Base-by-base conservation (phyloP, 2,888 invertebrate genomes). In the Plebejus argus region DNA sequence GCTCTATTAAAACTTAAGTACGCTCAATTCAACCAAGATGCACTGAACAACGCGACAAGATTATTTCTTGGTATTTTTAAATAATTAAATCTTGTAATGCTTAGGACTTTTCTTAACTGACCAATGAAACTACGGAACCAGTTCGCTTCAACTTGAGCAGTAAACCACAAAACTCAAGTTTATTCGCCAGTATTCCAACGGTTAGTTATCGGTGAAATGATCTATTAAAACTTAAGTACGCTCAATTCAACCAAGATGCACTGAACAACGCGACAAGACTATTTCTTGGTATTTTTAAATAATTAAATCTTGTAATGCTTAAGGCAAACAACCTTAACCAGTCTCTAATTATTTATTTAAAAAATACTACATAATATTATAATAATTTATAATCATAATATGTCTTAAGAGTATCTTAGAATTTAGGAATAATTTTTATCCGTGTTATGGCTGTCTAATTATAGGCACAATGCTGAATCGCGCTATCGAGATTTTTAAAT, bases 121-220 rank as follows among this genome's bases (percentile, higher is more conserved):
- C n/a, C n/a, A n/a, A n/a, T n/a, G n/a, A n/a, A n/a, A n/a, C n/a
- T n/a, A n/a, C n/a, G n/a, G n/a, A n/a, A n/a, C n/a, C n/a, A n/a
- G n/a, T n/a, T n/a, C n/a, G 23, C 23, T 61, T 10, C 10, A 1
- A 12, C 61, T 61, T 61, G 23, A 61, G 23, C 61, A 61, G 8
- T 61, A 12, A 23, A 61, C 61, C 61, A 61, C 61, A 61, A 61
- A 61, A 20, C 61, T 61, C 8, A 61, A 61, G 23, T 61, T 23
- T 61, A 10, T 23, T 23, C 10, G 20, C 20, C 23, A 12, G 20
- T 61, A 23, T 61, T 61, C 23, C 20, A 23, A 10, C 23, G 3
- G 12, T 61, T 20, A 23, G 23, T 12, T 61, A 61, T 7, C n/a
- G 23, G 20, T 61, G 61, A 61, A 3, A 61, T 4, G 12, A 4